phyloP scores from a whole-genome alignment of 1,140 invertebrate species.

The Ostrea denselamellosa region DNA sequence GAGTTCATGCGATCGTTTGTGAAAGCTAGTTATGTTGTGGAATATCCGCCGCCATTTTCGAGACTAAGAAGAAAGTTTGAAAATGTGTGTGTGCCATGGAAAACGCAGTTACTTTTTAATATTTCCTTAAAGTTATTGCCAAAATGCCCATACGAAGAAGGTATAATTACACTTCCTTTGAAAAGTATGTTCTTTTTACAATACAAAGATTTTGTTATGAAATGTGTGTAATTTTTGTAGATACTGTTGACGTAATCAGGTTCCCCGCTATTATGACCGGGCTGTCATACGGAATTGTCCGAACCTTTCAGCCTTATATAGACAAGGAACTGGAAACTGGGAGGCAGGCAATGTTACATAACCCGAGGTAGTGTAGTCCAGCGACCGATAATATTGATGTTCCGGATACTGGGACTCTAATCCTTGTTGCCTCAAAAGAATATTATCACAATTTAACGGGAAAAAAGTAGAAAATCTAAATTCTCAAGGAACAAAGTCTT shows the following conservation, averaged over 20 bases:
- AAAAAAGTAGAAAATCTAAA: no score
- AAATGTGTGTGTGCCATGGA: constrained; percentile 4
- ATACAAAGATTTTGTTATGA: background rate
- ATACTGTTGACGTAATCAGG: constrained; percentile 51
- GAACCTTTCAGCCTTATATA: constrained; percentile 45
- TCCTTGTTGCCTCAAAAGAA: no score
- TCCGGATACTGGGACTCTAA: no score
- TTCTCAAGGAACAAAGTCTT: no score
- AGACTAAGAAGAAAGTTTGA: constrained; percentile 1
- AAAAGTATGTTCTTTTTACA: background rate
- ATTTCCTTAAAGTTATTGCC: background rate
- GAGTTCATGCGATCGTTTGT: background rate
- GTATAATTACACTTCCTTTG: background rate
- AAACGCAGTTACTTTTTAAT: background rate
- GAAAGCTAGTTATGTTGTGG: constrained; percentile 8
- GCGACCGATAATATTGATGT: no score
- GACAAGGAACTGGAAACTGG: constrained; percentile 54
- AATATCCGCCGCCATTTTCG: background rate
- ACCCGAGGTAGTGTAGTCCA: constrained; percentile 53
- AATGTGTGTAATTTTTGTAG: constrained; percentile 52
- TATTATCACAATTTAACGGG: no score
- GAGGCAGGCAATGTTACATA: constrained; percentile 43
- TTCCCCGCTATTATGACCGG: constrained; percentile 66
- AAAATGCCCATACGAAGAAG: background rate
- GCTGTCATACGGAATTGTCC: constrained; percentile 57